Evolutionary conservation across 1,140 invertebrate species (phyloP).

Genomic region (Aphelenchoides fujianensis): DNA sequence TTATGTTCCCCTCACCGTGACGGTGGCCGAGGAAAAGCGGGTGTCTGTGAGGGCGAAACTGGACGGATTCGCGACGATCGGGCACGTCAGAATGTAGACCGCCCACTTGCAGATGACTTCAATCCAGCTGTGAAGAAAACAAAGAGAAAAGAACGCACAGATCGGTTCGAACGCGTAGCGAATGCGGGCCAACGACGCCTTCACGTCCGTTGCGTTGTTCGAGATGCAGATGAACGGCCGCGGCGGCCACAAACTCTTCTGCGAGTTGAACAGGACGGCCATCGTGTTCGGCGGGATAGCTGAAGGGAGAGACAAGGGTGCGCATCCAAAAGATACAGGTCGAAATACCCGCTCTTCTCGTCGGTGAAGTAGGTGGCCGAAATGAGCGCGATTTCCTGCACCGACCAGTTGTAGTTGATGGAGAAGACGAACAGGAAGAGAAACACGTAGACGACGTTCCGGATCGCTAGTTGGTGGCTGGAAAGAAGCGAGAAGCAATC

Average conservation of each 20-base stretch:
- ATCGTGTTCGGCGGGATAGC: slow-evolving; percentile 53
- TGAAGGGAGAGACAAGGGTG: slow-evolving; percentile 29
- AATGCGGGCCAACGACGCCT: slow-evolving; percentile 24
- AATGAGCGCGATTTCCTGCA: slow-evolving; percentile 45
- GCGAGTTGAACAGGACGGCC: slow-evolving; percentile 53
- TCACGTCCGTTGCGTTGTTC: slow-evolving; percentile 32
- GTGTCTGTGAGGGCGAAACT: slow-evolving; percentile 32
- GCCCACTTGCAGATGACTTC: slow-evolving; percentile 51
- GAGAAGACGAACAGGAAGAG: slow-evolving; percentile 26
- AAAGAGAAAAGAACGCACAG: background rate
- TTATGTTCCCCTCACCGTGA: slow-evolving; percentile 20
- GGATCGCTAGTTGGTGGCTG: background rate
- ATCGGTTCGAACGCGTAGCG: slow-evolving; percentile 33
- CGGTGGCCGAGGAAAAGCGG: slow-evolving; percentile 31
- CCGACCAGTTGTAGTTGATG: slow-evolving; percentile 19
- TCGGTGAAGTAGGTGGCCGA: slow-evolving; percentile 41
- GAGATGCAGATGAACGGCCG: slow-evolving; percentile 46
- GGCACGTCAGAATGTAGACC: slow-evolving; percentile 41
- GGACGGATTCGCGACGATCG: slow-evolving; percentile 34
- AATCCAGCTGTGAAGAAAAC: background rate
- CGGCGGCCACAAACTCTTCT: slow-evolving; percentile 47
- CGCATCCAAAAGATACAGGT: slow-evolving; percentile 21
- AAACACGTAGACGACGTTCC: background rate
- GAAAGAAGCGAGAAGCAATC: too few species aligned
- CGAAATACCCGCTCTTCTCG: slow-evolving; percentile 20